These are phyloP conservation scores for Mythimna ferrago DNA, from an alignment of 2,888 invertebrate species.

Conservation along the genomic window DNA sequence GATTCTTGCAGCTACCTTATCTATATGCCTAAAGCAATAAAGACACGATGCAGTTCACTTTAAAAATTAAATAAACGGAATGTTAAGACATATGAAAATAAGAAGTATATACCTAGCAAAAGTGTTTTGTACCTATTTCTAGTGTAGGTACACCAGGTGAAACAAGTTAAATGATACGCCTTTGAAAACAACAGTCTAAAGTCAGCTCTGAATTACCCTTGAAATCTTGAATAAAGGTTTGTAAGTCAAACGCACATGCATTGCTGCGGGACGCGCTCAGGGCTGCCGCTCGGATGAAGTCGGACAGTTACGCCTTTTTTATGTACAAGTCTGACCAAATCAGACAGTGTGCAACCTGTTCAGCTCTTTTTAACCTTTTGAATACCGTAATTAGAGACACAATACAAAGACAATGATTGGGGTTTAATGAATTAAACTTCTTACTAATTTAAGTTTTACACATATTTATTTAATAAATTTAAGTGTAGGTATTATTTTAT, in stretches of 20 bases:
- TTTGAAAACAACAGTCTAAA: slow-evolving; percentile 35
- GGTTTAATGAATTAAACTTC: too few relatives aligned
- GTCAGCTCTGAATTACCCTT: slow-evolving; percentile 34
- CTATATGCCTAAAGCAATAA: neutral
- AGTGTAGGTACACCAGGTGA: neutral
- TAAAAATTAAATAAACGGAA: neutral
- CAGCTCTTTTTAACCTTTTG: neutral
- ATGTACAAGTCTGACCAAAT: neutral
- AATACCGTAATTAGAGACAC: too few relatives aligned
- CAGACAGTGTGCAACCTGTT: neutral
- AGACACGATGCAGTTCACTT: neutral
- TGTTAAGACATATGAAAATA: neutral
- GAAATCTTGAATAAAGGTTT: slow-evolving; percentile 40
- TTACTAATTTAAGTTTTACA: neutral
- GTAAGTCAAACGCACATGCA: slow-evolving; percentile 59
- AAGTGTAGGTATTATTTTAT: too few relatives aligned
- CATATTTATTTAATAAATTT: too few relatives aligned
- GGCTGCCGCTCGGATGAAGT: neutral
- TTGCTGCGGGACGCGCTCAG: slow-evolving; percentile 43
- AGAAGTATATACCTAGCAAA: neutral
- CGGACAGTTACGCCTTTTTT: neutral
- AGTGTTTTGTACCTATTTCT: neutral
- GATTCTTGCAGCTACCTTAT: slow-evolving; percentile 11
- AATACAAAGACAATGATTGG: too few relatives aligned
- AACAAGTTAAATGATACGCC: slow-evolving; percentile 4